Percentiles rank a stretch among this genome's conserved stretches.
These are phyloP conservation scores for Acrocyrtus sp. DNA, from an alignment of 2,888 invertebrate genomes.

Conservation along the genomic window DNA sequence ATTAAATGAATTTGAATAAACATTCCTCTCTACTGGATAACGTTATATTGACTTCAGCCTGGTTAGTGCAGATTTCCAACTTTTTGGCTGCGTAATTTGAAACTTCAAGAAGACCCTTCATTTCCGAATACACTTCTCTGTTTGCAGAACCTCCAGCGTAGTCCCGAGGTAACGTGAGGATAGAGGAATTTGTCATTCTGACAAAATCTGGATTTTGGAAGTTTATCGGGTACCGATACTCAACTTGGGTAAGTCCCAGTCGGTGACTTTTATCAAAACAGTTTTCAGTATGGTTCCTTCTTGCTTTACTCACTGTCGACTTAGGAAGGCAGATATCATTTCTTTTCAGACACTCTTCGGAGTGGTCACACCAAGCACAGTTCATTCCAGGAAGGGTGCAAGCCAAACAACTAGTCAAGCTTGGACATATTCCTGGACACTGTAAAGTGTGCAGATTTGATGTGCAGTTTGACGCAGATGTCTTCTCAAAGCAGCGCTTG, in stretches of 20 bases:
- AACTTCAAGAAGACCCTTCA: slow-evolving; percentile 55
- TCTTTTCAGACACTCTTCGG: slow-evolving; percentile 77
- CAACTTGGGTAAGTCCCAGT: slow-evolving; percentile 88
- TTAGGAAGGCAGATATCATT: slow-evolving; percentile 70
- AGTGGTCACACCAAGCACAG: slow-evolving; percentile 92
- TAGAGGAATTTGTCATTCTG: slow-evolving; percentile 61
- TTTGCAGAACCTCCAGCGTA: slow-evolving; percentile 18
- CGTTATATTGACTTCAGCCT: slow-evolving; percentile 56
- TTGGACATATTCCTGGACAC: slow-evolving; percentile 90
- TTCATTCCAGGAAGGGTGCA: slow-evolving; percentile 71
- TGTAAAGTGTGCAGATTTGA: slow-evolving; percentile 88
- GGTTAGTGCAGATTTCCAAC: slow-evolving; percentile 60
- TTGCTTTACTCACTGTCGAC: slow-evolving; percentile 30
- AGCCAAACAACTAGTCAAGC: slow-evolving; percentile 88
- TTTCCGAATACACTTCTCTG: slow-evolving; percentile 47
- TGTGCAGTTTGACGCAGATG: slow-evolving; percentile 86
- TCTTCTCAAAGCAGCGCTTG: slow-evolving; percentile 82
- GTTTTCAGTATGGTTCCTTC: slow-evolving; percentile 51
- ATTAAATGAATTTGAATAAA: slow-evolving; percentile 27
- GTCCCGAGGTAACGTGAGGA: slow-evolving; percentile 50
- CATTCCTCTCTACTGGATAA: slow-evolving; percentile 54
- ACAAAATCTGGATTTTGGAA: slow-evolving; percentile 88
- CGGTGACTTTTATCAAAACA: slow-evolving; percentile 75
- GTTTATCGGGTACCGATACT: slow-evolving; percentile 89
- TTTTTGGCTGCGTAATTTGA: slow-evolving; percentile 39